Base-by-base conservation (phyloP, 2,888 invertebrate genomes). In the Lasioglossum pauxillum region DNA sequence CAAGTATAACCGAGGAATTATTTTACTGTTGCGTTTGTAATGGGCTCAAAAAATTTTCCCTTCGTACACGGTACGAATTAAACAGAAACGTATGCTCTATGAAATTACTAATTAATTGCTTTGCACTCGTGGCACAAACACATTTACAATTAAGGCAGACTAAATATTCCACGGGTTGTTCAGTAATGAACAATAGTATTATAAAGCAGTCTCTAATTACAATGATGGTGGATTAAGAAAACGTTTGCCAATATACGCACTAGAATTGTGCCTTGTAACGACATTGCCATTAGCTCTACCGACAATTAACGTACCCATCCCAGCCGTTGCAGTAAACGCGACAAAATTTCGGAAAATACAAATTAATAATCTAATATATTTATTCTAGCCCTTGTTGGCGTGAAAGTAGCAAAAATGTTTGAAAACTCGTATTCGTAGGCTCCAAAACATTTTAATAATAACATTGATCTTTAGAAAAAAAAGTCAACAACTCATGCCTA, bases 201-300 rank as follows among this genome's bases (percentile, higher is more conserved):
- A 64, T 64, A 64, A 35, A 35, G 8, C 64, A 64, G 19, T 31
- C 64, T 31, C 41, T 19, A 27, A 23, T 64, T 64, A 64, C 64
- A 64, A 64, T 64, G 31, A 64, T 31, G 64, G 64, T 19, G 19
- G 64, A 64, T 64, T 31, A 64, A 64, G 64, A 64, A 64, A 64
- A 64, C 31, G 31, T 64, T 64, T 19, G 31, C 64, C 31, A 64
- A 64, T 64, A 64, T 64, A 64, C 31, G 64, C 31, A 31, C 31
- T 31, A 31, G 8, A 19, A 64, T 64, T 31, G 31, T 64, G 31
- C 64, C 16, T 64, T 64, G 19, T 31, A 64, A 64, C 16, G 64
- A 64, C 64, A 19, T 64, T 31, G 31, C 64, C 31, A 31, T 64
- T 64, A 64, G 16, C 64, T 64, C 64, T 19, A 64, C 64, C 64